These are phyloP conservation scores for Cyclophora albipunctata DNA, from an alignment of 2,888 invertebrate genomes.

Conservation along the genomic window DNA sequence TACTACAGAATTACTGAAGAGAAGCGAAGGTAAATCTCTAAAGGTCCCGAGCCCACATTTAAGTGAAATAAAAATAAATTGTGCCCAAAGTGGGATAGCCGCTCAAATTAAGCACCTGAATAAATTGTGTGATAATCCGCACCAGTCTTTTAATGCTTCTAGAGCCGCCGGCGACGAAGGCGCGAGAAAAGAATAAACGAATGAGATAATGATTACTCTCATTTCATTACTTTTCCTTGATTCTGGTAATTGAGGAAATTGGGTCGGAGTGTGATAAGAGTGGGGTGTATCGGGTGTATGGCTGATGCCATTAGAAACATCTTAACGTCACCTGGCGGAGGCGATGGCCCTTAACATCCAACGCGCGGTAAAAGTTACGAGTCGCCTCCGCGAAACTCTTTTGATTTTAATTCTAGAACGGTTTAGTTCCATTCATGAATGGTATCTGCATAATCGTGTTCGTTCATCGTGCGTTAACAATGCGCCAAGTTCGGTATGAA, in stretches of 20 bases:
- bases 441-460: slow-evolving; percentile 28
- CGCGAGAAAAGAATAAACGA: slow-evolving; percentile 58
- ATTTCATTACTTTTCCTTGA: slow-evolving; percentile 72
- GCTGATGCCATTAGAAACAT: slow-evolving; percentile 55
- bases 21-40: slow-evolving; percentile 59
- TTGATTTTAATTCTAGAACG: slow-evolving; percentile 24
- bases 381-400: slow-evolving; percentile 13
- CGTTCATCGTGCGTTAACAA: slow-evolving; percentile 27
- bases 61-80: slow-evolving; percentile 73
- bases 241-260: slow-evolving; percentile 72
- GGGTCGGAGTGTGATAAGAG: slow-evolving; percentile 64
- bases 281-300: slow-evolving; percentile 52
- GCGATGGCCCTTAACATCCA: slow-evolving; percentile 50
- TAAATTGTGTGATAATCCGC: slow-evolving; percentile 74
- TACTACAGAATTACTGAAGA: slow-evolving; percentile 43
- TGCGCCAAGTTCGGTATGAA: slow-evolving; percentile 18
- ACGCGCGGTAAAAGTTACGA: slow-evolving; percentile 27
- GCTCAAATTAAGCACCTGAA: slow-evolving; percentile 75
- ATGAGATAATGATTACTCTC: slow-evolving; percentile 71
- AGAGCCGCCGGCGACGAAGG: slow-evolving; percentile 48
- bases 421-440: slow-evolving; percentile 23
- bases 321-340: slow-evolving; percentile 68
- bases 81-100: slow-evolving; percentile 63
- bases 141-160: slow-evolving; percentile 70
- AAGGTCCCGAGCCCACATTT: slow-evolving; percentile 47